A percentile compares a stretch with the other conserved stretches of the same genome.
These are phyloP conservation scores for Plagiodera versicolora DNA, from an alignment of 2,888 invertebrate species.

Conservation along the genomic window DNA sequence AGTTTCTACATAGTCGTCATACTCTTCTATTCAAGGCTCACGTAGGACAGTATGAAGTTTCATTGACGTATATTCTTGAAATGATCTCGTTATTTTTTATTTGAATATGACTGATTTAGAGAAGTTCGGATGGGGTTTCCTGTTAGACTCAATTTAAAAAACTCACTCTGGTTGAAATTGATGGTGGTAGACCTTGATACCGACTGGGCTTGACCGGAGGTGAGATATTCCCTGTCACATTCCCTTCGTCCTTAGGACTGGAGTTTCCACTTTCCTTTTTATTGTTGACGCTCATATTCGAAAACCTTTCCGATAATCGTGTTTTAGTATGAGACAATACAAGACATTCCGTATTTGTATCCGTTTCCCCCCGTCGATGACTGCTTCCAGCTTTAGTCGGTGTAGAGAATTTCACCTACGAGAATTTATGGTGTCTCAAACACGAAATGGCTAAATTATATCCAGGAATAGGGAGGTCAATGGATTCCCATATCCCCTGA, in stretches of 20 bases:
- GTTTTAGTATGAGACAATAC: conserved; percentile 36
- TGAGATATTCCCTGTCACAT: conserved; percentile 21
- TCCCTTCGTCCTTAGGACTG: conserved; percentile 32
- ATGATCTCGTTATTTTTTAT: no score
- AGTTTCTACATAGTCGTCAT: no score
- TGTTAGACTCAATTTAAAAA: no score
- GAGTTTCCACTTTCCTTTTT: conserved; percentile 44
- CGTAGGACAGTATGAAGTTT: no score
- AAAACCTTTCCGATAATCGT: conserved; percentile 41
- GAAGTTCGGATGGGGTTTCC: no score
- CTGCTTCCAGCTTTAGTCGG: not conserved
- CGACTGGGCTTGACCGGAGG: no score
- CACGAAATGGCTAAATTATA: no score
- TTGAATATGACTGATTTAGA: no score
- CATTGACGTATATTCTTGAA: no score
- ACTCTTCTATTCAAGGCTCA: no score
- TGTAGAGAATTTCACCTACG: not conserved
- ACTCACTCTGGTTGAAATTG: conserved; percentile 10
- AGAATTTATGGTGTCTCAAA: not conserved
- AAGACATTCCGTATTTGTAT: conserved; percentile 12
- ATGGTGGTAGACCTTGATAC: not conserved
- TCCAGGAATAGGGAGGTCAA: no score
- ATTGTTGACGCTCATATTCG: conserved; percentile 31
- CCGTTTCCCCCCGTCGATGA: not conserved
- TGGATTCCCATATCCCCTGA: no score